Evolutionary conservation across 2,888 invertebrate genomes (phyloP), one percentile per base, ranked within the genome.

Genomic region (Nycteola revayana): DNA sequence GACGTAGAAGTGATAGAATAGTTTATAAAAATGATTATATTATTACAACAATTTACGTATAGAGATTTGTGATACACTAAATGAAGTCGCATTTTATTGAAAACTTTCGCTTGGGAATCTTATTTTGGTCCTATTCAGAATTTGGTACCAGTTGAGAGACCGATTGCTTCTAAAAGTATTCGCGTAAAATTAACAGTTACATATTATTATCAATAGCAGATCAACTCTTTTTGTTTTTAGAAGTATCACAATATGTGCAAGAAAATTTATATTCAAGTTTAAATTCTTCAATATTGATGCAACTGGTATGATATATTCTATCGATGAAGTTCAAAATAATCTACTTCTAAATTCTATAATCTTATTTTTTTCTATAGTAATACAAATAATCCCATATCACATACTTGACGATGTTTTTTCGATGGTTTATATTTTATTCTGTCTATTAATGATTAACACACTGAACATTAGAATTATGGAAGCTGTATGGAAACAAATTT

Each of bases 41-140:
- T 51, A 62, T 50, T 65, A 68, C 58, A 67, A 71, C 62, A 61
- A 49, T 57, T 75, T 75, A 75, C 73, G 75, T 76, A 75, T 75
- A 65, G 61, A 70, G 54, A 62, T 66, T 65, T 68, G 58, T 69
- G 60, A 71, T 50, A 7, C n/a, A 54, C 52, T 61, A 54, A 42
- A 53, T 54, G 47, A 60, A 53, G 37, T 45, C 32, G 42, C 43
- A 42, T 52, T 32, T 48, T 52, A 44, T 58, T 62, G 57, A 59
- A 56, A 38, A 48, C 41, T 36, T 45, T 31, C 43, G 46, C 38
- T 53, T 57, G 46, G 35, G 49, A 50, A 59, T 44, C 20, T 52
- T 36, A 45, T 45, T 57, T 72, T 75, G 70, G 72, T 70, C 66
- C 66, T 72, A 65, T 66, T 63, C 52, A 47, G 43, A 46, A 37